Evolutionary conservation across 2,888 invertebrate genomes (phyloP).

Genomic region (Trachelus iudaicus): DNA sequence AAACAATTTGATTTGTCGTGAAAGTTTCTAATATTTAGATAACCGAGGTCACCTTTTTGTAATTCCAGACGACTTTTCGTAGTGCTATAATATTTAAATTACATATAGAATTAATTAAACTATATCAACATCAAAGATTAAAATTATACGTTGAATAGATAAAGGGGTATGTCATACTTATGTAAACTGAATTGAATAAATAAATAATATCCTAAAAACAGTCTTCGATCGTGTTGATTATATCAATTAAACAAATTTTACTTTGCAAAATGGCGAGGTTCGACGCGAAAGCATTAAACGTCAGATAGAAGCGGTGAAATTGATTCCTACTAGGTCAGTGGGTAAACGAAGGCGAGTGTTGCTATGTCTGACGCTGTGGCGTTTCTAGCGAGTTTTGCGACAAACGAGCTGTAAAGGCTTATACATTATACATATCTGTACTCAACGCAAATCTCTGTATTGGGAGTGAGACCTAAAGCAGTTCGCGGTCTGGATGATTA

Average conservation of each 20-base stretch:
- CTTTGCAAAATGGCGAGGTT: background rate
- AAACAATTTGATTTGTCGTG: background rate
- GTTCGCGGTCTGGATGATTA: background rate
- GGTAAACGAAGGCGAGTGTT: conserved; percentile 41
- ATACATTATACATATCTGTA: background rate
- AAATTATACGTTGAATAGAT: background rate
- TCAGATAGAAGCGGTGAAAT: conserved; percentile 45
- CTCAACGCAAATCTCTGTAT: background rate
- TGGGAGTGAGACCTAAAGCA: background rate
- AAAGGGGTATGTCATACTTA: background rate
- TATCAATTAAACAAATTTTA: background rate
- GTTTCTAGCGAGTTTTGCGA: background rate
- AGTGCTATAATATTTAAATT: background rate
- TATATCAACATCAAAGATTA: background rate
- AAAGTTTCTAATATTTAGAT: background rate
- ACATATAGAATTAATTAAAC: too few relatives aligned
- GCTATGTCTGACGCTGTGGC: background rate
- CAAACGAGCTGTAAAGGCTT: background rate
- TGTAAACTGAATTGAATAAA: background rate
- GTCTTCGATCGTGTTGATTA: background rate
- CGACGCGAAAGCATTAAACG: background rate
- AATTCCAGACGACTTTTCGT: background rate
- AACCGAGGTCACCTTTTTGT: background rate
- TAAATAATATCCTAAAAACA: background rate
- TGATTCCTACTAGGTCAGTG: conserved; percentile 54